A percentile compares a stretch with the other conserved stretches of the same genome.
Conservation (phyloP, 2,888 invertebrate genomes). For the Amblyjoppa proteus region DNA sequence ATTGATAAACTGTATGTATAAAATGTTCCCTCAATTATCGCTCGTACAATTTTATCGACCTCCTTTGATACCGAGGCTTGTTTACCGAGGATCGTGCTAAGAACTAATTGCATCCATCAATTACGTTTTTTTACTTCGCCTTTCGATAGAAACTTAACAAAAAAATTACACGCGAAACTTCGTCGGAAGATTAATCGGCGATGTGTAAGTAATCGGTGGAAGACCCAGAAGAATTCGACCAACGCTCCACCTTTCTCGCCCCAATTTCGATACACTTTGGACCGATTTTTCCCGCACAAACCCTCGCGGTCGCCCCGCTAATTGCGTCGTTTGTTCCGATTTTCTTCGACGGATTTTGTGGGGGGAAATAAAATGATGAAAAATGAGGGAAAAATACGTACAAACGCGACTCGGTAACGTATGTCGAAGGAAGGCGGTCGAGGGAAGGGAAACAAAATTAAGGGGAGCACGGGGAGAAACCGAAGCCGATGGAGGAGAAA, state of each 20-base stretch:
- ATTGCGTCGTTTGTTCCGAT: constrained; percentile 48
- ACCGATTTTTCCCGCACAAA: neutral
- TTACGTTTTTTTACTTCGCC: too few species aligned
- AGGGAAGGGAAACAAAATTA: constrained; percentile 36
- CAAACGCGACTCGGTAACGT: neutral
- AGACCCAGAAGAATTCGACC: neutral
- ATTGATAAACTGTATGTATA: too few species aligned
- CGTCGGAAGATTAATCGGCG: neutral
- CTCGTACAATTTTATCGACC: too few species aligned
- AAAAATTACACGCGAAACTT: neutral
- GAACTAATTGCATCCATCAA: too few species aligned
- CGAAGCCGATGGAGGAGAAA: constrained; percentile 16
- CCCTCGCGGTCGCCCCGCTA: constrained; percentile 16
- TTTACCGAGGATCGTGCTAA: too few species aligned
- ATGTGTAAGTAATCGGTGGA: neutral
- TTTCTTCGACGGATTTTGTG: constrained; percentile 28
- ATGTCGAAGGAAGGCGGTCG: constrained; percentile 5
- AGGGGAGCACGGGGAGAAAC: constrained; percentile 32
- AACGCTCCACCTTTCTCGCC: too few species aligned
- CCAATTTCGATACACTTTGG: neutral
- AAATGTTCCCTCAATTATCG: too few species aligned
- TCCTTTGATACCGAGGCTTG: too few species aligned
- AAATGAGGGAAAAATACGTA: neutral
- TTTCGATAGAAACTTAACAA: neutral
- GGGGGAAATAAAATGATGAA: constrained; percentile 14